Conservation (phyloP, 2,113 vertebrate genomes). For the Podarcis raffonei region DNA sequence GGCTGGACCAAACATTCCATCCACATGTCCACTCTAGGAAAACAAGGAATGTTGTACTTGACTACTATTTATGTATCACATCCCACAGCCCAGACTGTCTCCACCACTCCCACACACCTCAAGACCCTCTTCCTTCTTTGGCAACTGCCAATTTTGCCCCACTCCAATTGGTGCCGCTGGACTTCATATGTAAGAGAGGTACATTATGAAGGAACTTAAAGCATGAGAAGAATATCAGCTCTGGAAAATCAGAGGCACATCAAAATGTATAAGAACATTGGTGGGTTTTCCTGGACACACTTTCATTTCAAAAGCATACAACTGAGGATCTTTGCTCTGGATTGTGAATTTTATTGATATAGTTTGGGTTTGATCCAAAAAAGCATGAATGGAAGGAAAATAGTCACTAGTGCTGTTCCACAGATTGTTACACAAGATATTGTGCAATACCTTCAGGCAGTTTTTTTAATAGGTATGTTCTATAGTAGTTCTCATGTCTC, state of each 20-base stretch:
- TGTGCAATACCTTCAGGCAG: neutral
- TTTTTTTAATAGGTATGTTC: neutral
- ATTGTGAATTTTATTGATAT: neutral
- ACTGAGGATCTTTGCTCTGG: neutral
- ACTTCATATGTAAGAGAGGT: neutral
- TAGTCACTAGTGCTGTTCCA: neutral
- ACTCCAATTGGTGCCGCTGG: too few species aligned
- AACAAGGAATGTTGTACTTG: too few species aligned
- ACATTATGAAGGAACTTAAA: neutral
- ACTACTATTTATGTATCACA: too few species aligned
- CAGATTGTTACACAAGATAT: neutral
- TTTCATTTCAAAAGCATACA: neutral
- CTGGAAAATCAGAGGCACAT: neutral
- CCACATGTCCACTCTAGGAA: too few species aligned
- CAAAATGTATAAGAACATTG: neutral
- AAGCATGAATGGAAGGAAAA: neutral
- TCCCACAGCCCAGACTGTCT: too few species aligned
- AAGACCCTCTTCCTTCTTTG: too few species aligned
- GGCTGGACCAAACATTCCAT: too few species aligned
- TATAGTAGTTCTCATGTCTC: neutral
- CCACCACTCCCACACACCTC: too few species aligned
- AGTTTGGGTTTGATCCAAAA: neutral
- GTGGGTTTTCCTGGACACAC: too few species aligned
- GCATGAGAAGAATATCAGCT: neutral
- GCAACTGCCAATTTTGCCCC: too few species aligned